Conservation (phyloP, 2,797 vertebrate genomes). For the Coilia nasus region DNA sequence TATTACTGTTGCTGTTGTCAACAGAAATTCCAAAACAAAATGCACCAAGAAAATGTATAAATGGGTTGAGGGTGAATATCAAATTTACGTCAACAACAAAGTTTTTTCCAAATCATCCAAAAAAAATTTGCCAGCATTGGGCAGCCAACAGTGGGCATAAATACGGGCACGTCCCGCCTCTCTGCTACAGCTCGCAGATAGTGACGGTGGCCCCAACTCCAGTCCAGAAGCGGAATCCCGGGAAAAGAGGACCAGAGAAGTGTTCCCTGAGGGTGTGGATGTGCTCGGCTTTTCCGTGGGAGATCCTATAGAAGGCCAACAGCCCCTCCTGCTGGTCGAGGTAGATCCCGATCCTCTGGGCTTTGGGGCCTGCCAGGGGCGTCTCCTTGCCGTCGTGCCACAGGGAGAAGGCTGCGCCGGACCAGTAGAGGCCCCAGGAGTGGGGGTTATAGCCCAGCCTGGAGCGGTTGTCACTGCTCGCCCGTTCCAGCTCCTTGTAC, state of each 20-base stretch:
- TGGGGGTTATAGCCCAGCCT: slow-evolving; percentile 74
- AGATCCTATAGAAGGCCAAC: slow-evolving; percentile 75
- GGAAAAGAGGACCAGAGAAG: slow-evolving; percentile 73
- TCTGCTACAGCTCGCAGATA: slow-evolving; percentile 66
- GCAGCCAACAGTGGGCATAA: background rate
- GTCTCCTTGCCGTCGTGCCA: slow-evolving; percentile 74
- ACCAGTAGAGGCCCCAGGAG: slow-evolving; percentile 82
- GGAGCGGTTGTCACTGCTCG: slow-evolving; percentile 64
- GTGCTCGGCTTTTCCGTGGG: slow-evolving; percentile 65
- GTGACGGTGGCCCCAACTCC: slow-evolving; percentile 62
- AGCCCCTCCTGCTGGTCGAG: slow-evolving; percentile 76
- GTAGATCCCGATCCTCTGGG: slow-evolving; percentile 72
- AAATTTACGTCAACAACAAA: too few species aligned
- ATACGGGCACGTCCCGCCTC: background rate
- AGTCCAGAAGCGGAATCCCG: slow-evolving; percentile 76
- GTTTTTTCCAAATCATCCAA: too few species aligned
- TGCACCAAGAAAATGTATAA: too few species aligned
- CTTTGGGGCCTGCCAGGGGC: slow-evolving; percentile 67
- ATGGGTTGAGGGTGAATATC: too few species aligned
- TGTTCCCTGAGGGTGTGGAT: slow-evolving; percentile 69
- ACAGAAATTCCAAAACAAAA: too few species aligned
- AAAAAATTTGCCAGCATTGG: background rate
- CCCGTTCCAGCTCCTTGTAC: slow-evolving; percentile 71
- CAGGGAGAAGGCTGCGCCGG: slow-evolving; percentile 74
- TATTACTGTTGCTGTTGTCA: too few species aligned